phyloP scores from a whole-genome alignment of 2,113 vertebrate genomes.

The Glareola pratincola region DNA sequence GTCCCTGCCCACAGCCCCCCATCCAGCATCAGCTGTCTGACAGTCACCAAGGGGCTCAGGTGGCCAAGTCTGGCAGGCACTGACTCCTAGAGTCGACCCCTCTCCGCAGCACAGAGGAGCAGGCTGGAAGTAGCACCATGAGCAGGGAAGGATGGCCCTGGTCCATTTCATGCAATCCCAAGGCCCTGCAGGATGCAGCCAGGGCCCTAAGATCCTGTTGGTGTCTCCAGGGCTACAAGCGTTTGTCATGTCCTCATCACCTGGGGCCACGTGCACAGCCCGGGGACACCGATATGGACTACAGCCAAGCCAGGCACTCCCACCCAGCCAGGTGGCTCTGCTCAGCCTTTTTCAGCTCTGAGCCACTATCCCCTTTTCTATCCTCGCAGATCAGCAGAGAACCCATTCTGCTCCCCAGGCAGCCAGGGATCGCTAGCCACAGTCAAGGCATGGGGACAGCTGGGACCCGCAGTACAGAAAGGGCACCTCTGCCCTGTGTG shows the following conservation, averaged over 20 bases:
- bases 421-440: not conserved
- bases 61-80: not conserved
- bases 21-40: not conserved
- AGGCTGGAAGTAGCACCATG: not conserved
- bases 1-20: not conserved
- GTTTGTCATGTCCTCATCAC: not conserved
- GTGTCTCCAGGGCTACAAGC: not conserved
- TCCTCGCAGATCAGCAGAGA: not conserved
- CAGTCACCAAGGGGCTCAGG: not conserved
- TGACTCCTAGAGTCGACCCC: not conserved
- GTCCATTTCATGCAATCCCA: not conserved
- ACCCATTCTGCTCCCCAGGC: not conserved
- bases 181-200: not conserved
- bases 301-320: not conserved
- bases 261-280: not conserved
- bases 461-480: not conserved
- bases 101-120: not conserved
- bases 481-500: not conserved
- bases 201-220: not conserved
- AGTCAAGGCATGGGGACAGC: not conserved
- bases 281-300: accelerated
- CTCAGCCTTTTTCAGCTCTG: not conserved
- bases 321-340: not conserved
- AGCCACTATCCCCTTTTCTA: not conserved
- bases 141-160: not conserved